Conservation (phyloP, 2,888 invertebrate species). For the Pseudoips prasinana region DNA sequence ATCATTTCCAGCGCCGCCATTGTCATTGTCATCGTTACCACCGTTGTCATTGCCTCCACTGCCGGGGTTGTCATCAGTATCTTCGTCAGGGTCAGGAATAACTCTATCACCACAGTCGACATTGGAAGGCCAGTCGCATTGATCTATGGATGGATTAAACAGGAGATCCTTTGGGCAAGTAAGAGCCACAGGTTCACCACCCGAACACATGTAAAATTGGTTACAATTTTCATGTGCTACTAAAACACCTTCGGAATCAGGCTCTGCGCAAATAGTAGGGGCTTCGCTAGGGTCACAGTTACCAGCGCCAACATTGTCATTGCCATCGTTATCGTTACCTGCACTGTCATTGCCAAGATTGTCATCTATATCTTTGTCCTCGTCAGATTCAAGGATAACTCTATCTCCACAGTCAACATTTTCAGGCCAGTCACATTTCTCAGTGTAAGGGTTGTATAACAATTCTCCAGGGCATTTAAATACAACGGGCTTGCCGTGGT, state of each 20-base stretch:
- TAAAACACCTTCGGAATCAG: slow-evolving; percentile 34
- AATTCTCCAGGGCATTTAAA: slow-evolving; percentile 21
- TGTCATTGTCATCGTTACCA: slow-evolving; percentile 3
- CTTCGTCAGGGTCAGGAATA: slow-evolving; percentile 18
- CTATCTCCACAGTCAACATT: slow-evolving; percentile 29
- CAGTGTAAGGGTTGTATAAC: slow-evolving; percentile 30
- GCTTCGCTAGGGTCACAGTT: slow-evolving; percentile 40
- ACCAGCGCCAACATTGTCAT: slow-evolving; percentile 14
- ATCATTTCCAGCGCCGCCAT: background rate
- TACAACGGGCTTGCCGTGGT: slow-evolving; percentile 23
- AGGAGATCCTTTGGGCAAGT: slow-evolving; percentile 32
- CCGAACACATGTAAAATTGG: slow-evolving; percentile 39
- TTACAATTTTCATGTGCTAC: slow-evolving; percentile 47
- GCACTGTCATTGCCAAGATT: slow-evolving; percentile 1
- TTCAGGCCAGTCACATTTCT: slow-evolving; percentile 34
- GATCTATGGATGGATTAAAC: slow-evolving; percentile 34
- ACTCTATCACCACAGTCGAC: slow-evolving; percentile 42
- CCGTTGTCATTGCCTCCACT: slow-evolving; percentile 1
- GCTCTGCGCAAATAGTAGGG: slow-evolving; percentile 35
- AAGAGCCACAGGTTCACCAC: slow-evolving; percentile 32
- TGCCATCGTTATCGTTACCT: slow-evolving; percentile 1
- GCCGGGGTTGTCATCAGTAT: slow-evolving; percentile 3
- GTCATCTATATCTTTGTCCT: slow-evolving; percentile 7
- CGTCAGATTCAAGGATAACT: slow-evolving; percentile 9
- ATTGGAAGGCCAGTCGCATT: slow-evolving; percentile 45